phyloP scores from a whole-genome alignment of 1,140 invertebrate species.

The Magallana gigas region DNA sequence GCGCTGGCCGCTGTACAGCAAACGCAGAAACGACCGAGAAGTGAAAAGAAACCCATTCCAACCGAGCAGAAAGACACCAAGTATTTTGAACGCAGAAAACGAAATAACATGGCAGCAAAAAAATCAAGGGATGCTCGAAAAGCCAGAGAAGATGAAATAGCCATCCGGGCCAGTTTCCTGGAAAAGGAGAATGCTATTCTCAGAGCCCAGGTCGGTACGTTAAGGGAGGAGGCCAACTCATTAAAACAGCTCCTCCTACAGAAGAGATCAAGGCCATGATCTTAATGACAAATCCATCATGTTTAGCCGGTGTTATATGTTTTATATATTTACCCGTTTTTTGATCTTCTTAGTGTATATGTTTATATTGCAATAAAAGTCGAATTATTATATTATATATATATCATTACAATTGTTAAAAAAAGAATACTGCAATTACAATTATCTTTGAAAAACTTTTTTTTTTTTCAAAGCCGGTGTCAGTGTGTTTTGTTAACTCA shows the following conservation, averaged over 20 bases:
- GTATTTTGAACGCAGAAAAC: conserved; percentile 90
- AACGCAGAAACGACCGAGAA: conserved; percentile 83
- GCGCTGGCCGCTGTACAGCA: conserved; percentile 72
- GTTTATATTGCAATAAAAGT: conserved; percentile 15
- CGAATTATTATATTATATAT: neutral
- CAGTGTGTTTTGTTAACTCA: neutral
- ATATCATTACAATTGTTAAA: neutral
- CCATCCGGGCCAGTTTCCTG: conserved; percentile 87
- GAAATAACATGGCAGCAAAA: conserved; percentile 95
- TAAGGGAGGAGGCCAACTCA: conserved; percentile 87
- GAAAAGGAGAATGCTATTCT: conserved; percentile 93
- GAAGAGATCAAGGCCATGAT: conserved; percentile 47
- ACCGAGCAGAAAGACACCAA: conserved; percentile 92
- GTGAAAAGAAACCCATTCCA: conserved; percentile 92
- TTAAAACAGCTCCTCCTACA: conserved; percentile 60
- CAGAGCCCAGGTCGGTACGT: conserved; percentile 87
- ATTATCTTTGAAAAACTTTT: conserved; percentile 29
- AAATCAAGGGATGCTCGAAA: conserved; percentile 89
- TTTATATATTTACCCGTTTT: neutral
- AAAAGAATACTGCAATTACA: conserved; percentile 1
- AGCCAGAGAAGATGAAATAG: conserved; percentile 90
- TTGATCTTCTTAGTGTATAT: neutral
- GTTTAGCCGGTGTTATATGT: conserved; percentile 5
- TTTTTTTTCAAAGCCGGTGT: conserved; percentile 31
- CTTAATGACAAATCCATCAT: neutral